phyloP scores from a whole-genome alignment of 2,888 invertebrate species.

The Deilephila porcellus region DNA sequence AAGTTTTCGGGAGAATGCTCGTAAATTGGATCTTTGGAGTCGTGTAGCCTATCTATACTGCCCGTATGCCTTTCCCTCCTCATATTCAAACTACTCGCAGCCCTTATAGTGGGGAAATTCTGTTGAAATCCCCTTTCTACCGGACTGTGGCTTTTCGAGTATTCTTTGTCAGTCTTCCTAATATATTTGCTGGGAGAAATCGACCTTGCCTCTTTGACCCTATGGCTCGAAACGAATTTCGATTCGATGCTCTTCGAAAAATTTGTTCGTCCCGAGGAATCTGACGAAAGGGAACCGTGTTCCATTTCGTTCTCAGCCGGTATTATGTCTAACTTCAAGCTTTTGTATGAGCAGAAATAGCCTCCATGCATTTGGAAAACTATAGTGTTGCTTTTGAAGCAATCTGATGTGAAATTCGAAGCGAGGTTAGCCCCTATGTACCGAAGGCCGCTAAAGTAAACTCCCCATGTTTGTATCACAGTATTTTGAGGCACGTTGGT shows the following conservation, averaged over 20 bases:
- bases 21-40: slow-evolving; percentile 57
- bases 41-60: slow-evolving; percentile 41
- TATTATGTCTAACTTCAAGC: slow-evolving; percentile 78
- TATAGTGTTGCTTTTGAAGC: slow-evolving; percentile 89
- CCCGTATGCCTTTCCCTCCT: slow-evolving; percentile 53
- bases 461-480: slow-evolving; percentile 91
- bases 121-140: slow-evolving; percentile 73
- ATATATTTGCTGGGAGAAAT: slow-evolving; percentile 70
- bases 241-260: slow-evolving; percentile 71
- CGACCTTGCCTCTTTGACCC: slow-evolving; percentile 71
- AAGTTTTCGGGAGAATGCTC: slow-evolving; percentile 77
- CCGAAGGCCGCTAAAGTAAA: slow-evolving; percentile 93
- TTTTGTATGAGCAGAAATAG: slow-evolving; percentile 89
- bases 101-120: slow-evolving; percentile 64
- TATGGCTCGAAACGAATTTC: slow-evolving; percentile 62
- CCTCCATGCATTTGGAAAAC: slow-evolving; percentile 96
- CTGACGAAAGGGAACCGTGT: slow-evolving; percentile 73
- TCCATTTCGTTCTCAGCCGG: slow-evolving; percentile 76
- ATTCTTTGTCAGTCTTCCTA: slow-evolving; percentile 67
- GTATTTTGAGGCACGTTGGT: slow-evolving; percentile 74
- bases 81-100: slow-evolving; percentile 71
- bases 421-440: slow-evolving; percentile 89
- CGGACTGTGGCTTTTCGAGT: slow-evolving; percentile 81
- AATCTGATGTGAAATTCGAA: slow-evolving; percentile 87
- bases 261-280: slow-evolving; percentile 72